Evolutionary conservation across 2,888 invertebrate species (phyloP).

Genomic region (Sinopyrophorus schimmeli): DNA sequence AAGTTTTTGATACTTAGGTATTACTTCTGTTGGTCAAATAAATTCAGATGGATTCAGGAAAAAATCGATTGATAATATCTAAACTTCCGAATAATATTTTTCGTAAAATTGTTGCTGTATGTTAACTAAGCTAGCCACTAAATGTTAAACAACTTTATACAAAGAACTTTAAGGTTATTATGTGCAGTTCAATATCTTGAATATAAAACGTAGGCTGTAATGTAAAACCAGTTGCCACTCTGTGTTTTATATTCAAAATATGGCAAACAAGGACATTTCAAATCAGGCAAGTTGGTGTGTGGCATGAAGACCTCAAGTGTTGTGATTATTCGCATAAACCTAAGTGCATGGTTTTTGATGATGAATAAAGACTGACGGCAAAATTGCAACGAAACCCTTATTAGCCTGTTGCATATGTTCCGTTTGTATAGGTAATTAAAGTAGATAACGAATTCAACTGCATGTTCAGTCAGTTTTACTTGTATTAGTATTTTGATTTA

Average conservation of each 20-base stretch:
- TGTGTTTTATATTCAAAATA: conserved; percentile 18
- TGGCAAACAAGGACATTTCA: conserved; percentile 13
- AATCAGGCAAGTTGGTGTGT: conserved; percentile 40
- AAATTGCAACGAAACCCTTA: conserved; percentile 27
- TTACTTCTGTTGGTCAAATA: background rate
- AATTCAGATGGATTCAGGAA: background rate
- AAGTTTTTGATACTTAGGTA: no score
- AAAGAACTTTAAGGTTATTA: conserved; percentile 3
- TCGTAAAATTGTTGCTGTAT: conserved; percentile 16
- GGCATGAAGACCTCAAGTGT: conserved; percentile 39
- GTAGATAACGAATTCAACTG: conserved; percentile 22
- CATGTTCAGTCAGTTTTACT: conserved; percentile 24
- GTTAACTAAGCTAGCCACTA: conserved; percentile 20
- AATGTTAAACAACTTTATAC: background rate
- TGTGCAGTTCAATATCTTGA: conserved; percentile 5
- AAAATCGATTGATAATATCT: background rate
- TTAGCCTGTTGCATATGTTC: conserved; percentile 28
- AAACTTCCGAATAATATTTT: conserved; percentile 1
- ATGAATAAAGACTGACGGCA: conserved; percentile 40
- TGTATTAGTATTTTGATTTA: conserved; percentile 4
- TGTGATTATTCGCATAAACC: conserved; percentile 39
- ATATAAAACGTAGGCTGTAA: conserved; percentile 9
- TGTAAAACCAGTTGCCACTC: conserved; percentile 3
- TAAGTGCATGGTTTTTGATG: conserved; percentile 39
- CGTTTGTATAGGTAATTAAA: conserved; percentile 29